Evolutionary conservation across 2,113 vertebrate species (phyloP).

Genomic region (Silurus meridionalis): DNA sequence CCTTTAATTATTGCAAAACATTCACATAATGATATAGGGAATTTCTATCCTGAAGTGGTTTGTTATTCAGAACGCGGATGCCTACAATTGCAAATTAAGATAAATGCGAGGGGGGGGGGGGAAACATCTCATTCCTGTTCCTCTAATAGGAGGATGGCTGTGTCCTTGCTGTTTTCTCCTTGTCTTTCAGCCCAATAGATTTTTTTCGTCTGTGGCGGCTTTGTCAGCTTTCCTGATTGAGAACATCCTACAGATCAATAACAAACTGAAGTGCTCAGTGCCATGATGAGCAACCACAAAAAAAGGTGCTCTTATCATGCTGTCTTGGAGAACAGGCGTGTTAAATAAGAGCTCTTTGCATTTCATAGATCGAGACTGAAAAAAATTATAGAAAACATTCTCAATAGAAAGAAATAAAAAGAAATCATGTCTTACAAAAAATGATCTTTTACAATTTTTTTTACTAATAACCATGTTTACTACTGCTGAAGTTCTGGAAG

Average conservation of each 20-base stretch:
- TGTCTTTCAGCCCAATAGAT: neutral
- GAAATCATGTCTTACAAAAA: neutral
- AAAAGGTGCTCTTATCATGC: constrained; percentile 51
- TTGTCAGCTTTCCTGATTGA: constrained; percentile 37
- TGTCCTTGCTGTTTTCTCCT: neutral
- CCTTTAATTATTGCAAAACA: neutral
- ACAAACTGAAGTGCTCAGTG: neutral
- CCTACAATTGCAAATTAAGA: neutral
- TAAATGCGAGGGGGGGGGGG: neutral
- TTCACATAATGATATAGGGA: constrained; percentile 7
- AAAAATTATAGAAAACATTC: neutral
- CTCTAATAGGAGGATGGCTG: neutral
- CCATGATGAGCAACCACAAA: constrained; percentile 24
- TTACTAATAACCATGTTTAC: neutral
- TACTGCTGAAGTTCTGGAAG: too few relatives aligned
- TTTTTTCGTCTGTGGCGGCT: constrained; percentile 5
- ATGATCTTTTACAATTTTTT: neutral
- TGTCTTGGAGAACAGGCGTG: constrained; percentile 2
- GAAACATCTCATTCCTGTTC: neutral
- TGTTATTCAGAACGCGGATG: neutral
- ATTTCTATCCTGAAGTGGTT: neutral
- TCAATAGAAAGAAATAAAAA: neutral
- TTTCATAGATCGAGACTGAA: neutral
- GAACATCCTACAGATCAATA: constrained; percentile 32
- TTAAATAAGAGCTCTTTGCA: neutral